Evolutionary conservation across 2,888 invertebrate genomes (phyloP).

Genomic region (Epinotia bilunana): DNA sequence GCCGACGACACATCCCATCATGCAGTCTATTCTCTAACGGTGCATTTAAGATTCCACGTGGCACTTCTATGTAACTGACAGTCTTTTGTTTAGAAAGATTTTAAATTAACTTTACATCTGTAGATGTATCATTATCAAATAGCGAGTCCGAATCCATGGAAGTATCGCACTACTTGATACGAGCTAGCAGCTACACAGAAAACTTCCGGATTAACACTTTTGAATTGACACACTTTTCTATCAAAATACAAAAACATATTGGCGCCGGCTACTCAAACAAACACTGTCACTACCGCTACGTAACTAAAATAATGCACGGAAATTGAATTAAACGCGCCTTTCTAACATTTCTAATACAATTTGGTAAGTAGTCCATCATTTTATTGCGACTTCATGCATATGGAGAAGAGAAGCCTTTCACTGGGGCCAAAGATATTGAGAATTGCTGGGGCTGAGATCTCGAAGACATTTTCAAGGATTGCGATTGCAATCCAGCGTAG

Average conservation of each 20-base stretch:
- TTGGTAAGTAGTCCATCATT: slow-evolving; percentile 41
- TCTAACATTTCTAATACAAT: slow-evolving; percentile 41
- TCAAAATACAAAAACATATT: too few relatives aligned
- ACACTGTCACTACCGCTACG: neutral
- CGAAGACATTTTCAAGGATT: neutral
- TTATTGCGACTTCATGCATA: slow-evolving; percentile 34
- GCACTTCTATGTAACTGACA: neutral
- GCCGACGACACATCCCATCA: slow-evolving; percentile 41
- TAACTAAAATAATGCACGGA: slow-evolving; percentile 32
- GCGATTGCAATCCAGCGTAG: too few relatives aligned
- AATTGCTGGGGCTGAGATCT: slow-evolving; percentile 12
- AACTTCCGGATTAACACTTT: neutral
- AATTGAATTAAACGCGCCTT: slow-evolving; percentile 38
- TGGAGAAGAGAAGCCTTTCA: slow-evolving; percentile 32
- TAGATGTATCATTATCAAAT: too few relatives aligned
- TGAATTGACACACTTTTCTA: too few relatives aligned
- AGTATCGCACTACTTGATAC: neutral
- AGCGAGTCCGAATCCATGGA: neutral
- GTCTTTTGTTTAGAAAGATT: neutral
- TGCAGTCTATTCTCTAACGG: slow-evolving; percentile 16
- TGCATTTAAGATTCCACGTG: neutral
- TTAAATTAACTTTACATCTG: neutral
- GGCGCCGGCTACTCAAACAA: neutral
- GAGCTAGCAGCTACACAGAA: too few relatives aligned
- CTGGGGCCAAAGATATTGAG: too few relatives aligned